phyloP scores from a whole-genome alignment of 2,888 invertebrate species.

The Calliopum simillimum region DNA sequence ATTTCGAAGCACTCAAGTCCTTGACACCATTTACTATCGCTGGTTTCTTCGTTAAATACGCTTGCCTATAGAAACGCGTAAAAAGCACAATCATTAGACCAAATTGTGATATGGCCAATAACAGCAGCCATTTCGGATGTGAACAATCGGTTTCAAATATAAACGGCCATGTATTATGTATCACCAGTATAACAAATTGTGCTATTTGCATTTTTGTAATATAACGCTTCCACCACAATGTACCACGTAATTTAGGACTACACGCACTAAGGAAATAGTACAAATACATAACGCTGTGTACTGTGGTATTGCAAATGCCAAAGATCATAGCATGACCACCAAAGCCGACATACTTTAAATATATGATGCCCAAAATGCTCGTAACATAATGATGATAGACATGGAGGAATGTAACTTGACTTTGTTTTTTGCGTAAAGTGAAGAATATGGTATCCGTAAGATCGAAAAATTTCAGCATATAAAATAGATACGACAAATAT shows the following conservation, averaged over 20 bases:
- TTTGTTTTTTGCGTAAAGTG: conserved; percentile 30
- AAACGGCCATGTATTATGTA: conserved; percentile 29
- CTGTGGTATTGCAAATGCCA: neutral
- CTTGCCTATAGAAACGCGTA: conserved; percentile 20
- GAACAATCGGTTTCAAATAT: conserved; percentile 15
- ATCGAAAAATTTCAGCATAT: conserved; percentile 20
- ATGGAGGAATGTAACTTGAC: conserved; percentile 29
- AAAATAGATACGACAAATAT: conserved; percentile 9
- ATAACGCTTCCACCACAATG: conserved; percentile 24
- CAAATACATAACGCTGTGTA: conserved; percentile 30
- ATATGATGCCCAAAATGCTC: neutral
- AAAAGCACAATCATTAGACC: conserved; percentile 15
- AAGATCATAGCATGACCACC: conserved; percentile 15
- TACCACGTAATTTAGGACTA: neutral
- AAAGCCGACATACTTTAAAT: conserved; percentile 4
- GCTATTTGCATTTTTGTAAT: conserved; percentile 27
- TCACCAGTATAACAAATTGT: conserved; percentile 17
- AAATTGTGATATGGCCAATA: conserved; percentile 2
- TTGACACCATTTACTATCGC: neutral
- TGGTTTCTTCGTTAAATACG: conserved; percentile 4
- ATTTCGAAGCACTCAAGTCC: no score
- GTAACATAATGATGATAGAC: conserved; percentile 29
- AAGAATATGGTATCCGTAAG: conserved; percentile 27
- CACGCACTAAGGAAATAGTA: conserved; percentile 29
- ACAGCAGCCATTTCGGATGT: conserved; percentile 10